phyloP scores from a whole-genome alignment of 2,888 invertebrate genomes.

The Uropetala carovei region DNA sequence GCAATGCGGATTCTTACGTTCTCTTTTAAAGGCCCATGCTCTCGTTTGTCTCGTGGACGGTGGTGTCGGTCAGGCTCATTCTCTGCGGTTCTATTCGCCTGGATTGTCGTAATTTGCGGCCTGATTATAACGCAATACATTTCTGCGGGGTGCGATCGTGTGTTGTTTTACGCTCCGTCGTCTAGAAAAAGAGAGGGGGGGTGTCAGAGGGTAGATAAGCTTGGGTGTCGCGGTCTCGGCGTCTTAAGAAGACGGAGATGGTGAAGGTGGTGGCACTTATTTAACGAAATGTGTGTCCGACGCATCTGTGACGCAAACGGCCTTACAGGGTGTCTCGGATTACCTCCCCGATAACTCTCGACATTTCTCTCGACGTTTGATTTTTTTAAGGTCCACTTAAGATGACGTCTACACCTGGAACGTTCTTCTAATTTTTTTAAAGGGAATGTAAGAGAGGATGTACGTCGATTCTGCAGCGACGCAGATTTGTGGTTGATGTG shows the following conservation, averaged over 20 bases:
- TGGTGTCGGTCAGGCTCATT: no score
- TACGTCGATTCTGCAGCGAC: slow-evolving; percentile 9
- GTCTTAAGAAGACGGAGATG: no score
- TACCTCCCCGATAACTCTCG: no score
- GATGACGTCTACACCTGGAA: background rate
- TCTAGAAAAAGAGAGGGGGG: background rate
- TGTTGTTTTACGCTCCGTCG: slow-evolving; percentile 21
- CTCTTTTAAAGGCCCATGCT: background rate
- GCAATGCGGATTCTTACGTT: background rate
- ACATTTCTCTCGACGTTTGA: no score
- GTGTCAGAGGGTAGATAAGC: background rate
- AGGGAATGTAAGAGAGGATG: background rate
- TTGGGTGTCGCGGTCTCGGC: background rate
- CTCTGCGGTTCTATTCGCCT: background rate
- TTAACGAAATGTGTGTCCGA: no score
- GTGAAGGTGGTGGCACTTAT: no score
- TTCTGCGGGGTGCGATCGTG: background rate
- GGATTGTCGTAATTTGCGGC: slow-evolving; percentile 51
- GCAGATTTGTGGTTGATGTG: slow-evolving; percentile 43
- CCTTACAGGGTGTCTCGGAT: no score
- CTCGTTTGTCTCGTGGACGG: no score
- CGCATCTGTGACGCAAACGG: no score
- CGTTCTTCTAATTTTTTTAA: background rate
- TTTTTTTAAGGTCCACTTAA: background rate
- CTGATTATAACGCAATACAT: slow-evolving; percentile 22